Conservation (phyloP, 2,113 vertebrate species). For the Coptodon bakossiorum region DNA sequence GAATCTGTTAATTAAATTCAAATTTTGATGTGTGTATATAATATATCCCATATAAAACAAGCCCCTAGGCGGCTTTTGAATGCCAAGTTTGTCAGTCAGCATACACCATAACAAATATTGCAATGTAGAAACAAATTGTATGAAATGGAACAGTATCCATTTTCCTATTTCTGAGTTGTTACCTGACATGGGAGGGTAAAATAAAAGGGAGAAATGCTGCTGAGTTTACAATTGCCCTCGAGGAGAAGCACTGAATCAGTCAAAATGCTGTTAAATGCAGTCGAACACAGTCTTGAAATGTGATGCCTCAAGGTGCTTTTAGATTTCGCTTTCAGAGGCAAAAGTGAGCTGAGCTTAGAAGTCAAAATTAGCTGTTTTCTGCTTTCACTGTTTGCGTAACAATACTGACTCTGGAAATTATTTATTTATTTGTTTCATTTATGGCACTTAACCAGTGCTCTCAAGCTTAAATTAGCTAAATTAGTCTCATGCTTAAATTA, state of each 20-base stretch:
- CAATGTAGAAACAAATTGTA: not conserved
- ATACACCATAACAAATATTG: not conserved
- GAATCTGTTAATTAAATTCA: accelerated
- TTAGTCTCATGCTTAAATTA: constrained; percentile 16
- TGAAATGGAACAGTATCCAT: not conserved
- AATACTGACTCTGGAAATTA: not conserved
- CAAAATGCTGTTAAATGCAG: not conserved
- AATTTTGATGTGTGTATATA: not conserved
- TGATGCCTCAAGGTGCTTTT: not conserved
- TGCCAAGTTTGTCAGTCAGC: not conserved
- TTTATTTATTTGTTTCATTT: not conserved
- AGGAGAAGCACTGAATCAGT: not conserved
- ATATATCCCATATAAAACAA: not conserved
- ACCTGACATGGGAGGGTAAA: not conserved
- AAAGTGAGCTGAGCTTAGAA: not conserved
- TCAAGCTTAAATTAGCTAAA: constrained; percentile 1
- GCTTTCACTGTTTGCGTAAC: not conserved
- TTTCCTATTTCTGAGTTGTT: not conserved
- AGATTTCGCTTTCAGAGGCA: not conserved
- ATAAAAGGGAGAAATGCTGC: not conserved
- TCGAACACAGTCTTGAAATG: not conserved
- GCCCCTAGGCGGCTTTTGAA: not conserved
- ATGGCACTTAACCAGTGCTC: not conserved
- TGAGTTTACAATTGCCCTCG: not conserved
- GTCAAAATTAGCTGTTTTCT: not conserved